Percentiles rank a stretch among this genome's conserved stretches.
Evolutionary conservation across 2,888 invertebrate genomes (phyloP).

Genomic region (Pollenia griseotomentosa): DNA sequence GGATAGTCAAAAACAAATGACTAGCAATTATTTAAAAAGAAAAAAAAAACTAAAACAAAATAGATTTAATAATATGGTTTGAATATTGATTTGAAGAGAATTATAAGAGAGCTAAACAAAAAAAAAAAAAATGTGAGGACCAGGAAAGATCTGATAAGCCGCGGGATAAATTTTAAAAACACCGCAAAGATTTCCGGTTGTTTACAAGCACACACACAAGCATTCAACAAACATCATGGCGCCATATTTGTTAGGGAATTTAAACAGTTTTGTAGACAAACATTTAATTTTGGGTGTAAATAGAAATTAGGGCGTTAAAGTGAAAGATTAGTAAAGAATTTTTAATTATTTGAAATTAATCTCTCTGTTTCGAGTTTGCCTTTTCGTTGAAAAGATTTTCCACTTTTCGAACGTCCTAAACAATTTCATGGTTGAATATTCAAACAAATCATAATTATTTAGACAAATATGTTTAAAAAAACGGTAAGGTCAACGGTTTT

Average conservation of each 20-base stretch:
- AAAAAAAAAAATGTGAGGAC: not conserved
- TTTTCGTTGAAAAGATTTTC: not conserved
- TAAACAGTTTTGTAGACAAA: conserved; percentile 36
- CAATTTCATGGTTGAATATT: conserved; percentile 67
- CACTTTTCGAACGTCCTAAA: conserved; percentile 22
- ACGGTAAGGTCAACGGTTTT: conserved; percentile 14
- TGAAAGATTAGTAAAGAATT: conserved; percentile 63
- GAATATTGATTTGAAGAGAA: conserved; percentile 26
- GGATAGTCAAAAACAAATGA: conserved; percentile 43
- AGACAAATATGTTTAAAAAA: not conserved
- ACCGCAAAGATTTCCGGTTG: conserved; percentile 62
- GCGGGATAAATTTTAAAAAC: conserved; percentile 59
- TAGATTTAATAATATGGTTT: conserved; percentile 47
- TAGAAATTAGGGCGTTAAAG: conserved; percentile 68
- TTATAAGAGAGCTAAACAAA: not conserved
- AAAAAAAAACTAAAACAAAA: conserved; percentile 12
- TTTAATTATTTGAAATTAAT: conserved; percentile 64
- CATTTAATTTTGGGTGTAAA: conserved; percentile 64
- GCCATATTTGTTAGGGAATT: conserved; percentile 43
- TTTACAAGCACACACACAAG: not conserved
- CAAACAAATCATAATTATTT: conserved; percentile 49
- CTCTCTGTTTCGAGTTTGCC: not conserved
- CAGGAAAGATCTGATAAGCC: conserved; percentile 63
- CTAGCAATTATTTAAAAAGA: conserved; percentile 48
- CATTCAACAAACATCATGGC: conserved; percentile 47